A percentile compares a stretch with the other conserved stretches of the same genome.
phyloP scores from a whole-genome alignment of 2,113 vertebrate species.

The Nothoprocta perdicaria region DNA sequence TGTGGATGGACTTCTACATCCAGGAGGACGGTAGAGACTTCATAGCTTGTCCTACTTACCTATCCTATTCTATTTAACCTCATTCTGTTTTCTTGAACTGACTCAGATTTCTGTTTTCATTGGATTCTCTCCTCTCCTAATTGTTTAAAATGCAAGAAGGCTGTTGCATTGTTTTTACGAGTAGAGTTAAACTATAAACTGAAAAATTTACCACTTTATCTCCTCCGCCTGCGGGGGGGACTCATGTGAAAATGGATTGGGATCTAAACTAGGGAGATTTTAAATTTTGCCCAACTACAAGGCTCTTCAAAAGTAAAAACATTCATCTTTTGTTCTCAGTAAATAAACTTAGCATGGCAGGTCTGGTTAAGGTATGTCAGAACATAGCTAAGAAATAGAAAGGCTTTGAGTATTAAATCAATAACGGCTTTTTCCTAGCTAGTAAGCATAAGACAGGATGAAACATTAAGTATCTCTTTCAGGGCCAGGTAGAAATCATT shows the following conservation, averaged over 20 bases:
- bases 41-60: neutral
- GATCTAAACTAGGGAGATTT: neutral
- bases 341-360: conserved; percentile 59
- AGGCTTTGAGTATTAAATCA: conserved; percentile 62
- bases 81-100: neutral
- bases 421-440: conserved; percentile 46
- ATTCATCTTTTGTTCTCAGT: conserved; percentile 3
- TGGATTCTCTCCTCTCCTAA: neutral
- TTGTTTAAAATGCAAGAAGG: neutral
- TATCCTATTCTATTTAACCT: conserved; percentile 23
- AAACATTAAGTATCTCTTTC: conserved; percentile 55
- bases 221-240: neutral
- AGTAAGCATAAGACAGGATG: conserved; percentile 53
- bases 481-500: conserved; percentile 33
- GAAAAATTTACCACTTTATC: conserved; percentile 13
- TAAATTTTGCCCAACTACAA: conserved; percentile 6
- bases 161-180: neutral
- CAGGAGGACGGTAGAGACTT: neutral
- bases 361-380: conserved; percentile 43
- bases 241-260: neutral
- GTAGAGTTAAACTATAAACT: conserved; percentile 1
- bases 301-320: conserved; percentile 20
- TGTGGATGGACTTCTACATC: neutral
- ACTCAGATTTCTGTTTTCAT: neutral
- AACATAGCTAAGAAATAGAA: conserved; percentile 56